phyloP scores from a whole-genome alignment of 2,797 vertebrate species.

The Arctocebus calabarensis region DNA sequence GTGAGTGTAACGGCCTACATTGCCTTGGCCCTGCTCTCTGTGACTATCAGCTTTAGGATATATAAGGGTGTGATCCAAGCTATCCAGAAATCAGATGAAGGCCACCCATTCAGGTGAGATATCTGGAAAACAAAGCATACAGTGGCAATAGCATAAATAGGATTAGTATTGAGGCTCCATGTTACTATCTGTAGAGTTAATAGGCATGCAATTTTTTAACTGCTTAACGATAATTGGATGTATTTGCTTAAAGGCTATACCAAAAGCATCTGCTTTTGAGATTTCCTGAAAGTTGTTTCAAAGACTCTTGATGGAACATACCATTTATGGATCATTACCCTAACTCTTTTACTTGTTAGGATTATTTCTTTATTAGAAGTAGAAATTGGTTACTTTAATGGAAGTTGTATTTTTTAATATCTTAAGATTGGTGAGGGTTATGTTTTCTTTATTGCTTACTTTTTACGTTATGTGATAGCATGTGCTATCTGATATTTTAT shows the following conservation, averaged over 20 bases:
- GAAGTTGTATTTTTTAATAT: conserved; percentile 11
- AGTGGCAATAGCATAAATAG: background rate
- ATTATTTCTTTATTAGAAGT: conserved; percentile 37
- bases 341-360: conserved; percentile 21
- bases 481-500: background rate
- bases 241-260: background rate
- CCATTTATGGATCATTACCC: background rate
- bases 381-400: background rate
- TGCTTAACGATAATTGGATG: conserved; percentile 33
- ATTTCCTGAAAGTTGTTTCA: conserved; percentile 5
- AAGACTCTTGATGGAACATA: conserved; percentile 2
- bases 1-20: conserved; percentile 96
- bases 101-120: conserved; percentile 97
- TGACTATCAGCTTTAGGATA: conserved; percentile 98
- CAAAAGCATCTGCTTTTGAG: conserved; percentile 29
- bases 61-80: conserved; percentile 98
- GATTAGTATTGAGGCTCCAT: background rate
- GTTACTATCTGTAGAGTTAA: background rate
- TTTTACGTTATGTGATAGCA: background rate
- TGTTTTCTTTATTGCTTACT: conserved; percentile 17
- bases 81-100: conserved; percentile 97
- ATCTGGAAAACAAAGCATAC: background rate
- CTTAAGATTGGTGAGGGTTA: background rate
- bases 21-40: conserved; percentile 95
- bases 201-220: background rate